These are phyloP conservation scores for Percopsis transmontana DNA, from an alignment of 2,113 vertebrate species.

Conservation along the genomic window DNA sequence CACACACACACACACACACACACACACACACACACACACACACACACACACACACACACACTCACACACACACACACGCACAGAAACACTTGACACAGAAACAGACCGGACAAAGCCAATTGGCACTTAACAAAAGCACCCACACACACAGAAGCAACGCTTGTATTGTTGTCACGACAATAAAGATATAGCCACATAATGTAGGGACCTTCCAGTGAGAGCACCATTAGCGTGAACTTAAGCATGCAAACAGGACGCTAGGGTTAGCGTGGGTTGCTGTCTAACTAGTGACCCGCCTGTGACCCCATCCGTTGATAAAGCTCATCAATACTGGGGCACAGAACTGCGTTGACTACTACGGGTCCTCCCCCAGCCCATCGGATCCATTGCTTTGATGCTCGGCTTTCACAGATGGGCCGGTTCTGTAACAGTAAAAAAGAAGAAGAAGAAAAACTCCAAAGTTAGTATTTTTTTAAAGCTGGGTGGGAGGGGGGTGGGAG, in stretches of 20 bases:
- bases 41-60: constrained; percentile 12
- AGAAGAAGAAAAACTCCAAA: not conserved
- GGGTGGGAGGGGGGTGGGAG: constrained; percentile 23
- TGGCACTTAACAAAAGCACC: constrained; percentile 2
- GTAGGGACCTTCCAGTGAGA: constrained; percentile 8
- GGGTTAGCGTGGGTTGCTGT: not conserved
- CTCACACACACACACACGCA: constrained; percentile 11
- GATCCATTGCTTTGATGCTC: not conserved
- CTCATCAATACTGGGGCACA: constrained; percentile 41
- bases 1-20: constrained; percentile 35
- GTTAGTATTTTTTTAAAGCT: constrained; percentile 4
- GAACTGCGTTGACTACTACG: not conserved
- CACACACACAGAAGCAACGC: constrained; percentile 21
- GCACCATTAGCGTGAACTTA: not conserved
- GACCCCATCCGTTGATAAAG: constrained; percentile 44
- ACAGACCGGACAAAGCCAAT: constrained; percentile 16
- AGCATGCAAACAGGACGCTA: not conserved
- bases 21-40: constrained; percentile 39
- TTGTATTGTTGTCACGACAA: not conserved
- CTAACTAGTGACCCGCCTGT: constrained; percentile 39
- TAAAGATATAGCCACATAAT: not conserved
- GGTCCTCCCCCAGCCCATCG: not conserved
- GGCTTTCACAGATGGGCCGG: not conserved
- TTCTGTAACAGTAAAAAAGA: not conserved
- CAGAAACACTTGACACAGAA: constrained; percentile 16